These are phyloP conservation scores for Oscheius sp. DNA, from an alignment of 1,140 invertebrate species.

Conservation along the genomic window DNA sequence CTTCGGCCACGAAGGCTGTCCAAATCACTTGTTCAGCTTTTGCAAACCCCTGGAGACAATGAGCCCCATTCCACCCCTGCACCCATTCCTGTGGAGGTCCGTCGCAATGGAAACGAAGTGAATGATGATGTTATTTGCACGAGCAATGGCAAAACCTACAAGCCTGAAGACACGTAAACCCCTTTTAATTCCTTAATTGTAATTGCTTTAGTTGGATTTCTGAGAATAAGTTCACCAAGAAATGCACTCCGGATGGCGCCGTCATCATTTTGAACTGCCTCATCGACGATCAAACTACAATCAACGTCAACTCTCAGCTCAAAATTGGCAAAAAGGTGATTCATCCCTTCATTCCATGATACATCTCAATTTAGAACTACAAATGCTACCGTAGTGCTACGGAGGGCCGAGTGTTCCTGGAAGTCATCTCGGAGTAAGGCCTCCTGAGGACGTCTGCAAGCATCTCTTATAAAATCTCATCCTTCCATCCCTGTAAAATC, in stretches of 20 bases:
- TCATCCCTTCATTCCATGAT: not conserved
- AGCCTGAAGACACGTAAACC: constrained; percentile 35
- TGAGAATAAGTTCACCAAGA: constrained; percentile 40
- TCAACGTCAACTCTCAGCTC: constrained; percentile 30
- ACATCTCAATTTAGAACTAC: constrained; percentile 25
- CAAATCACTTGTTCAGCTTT: too few relatives aligned
- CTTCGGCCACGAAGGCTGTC: not conserved
- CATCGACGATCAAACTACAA: constrained; percentile 28
- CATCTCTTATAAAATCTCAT: not conserved
- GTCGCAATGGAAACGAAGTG: not conserved
- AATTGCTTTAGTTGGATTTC: constrained; percentile 33
- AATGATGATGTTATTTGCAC: constrained; percentile 8
- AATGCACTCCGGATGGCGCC: constrained; percentile 34
- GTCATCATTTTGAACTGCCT: constrained; percentile 35
- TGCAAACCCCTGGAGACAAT: too few relatives aligned
- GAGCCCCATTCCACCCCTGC: not conserved
- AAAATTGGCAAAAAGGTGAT: constrained; percentile 30
- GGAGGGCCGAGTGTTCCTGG: constrained; percentile 12
- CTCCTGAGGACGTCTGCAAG: not conserved
- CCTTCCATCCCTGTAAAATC: too few relatives aligned
- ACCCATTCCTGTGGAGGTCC: not conserved
- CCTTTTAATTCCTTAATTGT: not conserved
- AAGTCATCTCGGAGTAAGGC: constrained; percentile 14
- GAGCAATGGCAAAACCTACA: constrained; percentile 9
- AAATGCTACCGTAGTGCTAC: constrained; percentile 13